Evolutionary conservation across 1,140 invertebrate species (phyloP).

Genomic region (Bombus cullumanus): DNA sequence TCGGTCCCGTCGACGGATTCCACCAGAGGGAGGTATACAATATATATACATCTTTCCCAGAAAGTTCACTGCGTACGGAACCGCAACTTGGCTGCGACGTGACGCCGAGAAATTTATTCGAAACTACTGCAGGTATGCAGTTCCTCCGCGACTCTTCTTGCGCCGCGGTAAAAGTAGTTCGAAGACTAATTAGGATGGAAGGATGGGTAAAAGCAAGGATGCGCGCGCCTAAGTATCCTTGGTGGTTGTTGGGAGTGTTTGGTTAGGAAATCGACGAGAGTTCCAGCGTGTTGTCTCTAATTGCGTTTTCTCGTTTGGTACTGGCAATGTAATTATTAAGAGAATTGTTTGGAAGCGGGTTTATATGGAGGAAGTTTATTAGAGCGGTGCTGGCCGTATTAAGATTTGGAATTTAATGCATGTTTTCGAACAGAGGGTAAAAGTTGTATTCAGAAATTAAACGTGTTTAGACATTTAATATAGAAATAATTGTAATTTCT

Average conservation of each 20-base stretch:
- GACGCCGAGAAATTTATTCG: slow-evolving; percentile 22
- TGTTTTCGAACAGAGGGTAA: not conserved
- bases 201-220: not conserved
- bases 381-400: not conserved
- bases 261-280: not conserved
- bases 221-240: not conserved
- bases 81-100: not conserved
- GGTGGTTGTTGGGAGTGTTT: not conserved
- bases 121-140: not conserved
- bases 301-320: not conserved
- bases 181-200: not conserved
- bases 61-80: slow-evolving; percentile 49
- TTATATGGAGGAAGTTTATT: not conserved
- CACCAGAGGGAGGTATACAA: not conserved
- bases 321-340: not conserved
- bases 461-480: not conserved
- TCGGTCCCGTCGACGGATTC: slow-evolving; percentile 58
- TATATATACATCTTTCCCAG: slow-evolving; percentile 18
- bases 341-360: not conserved
- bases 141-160: slow-evolving; percentile 4
- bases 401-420: not conserved
- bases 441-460: not conserved
- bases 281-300: not conserved
- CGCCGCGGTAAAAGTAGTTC: not conserved
- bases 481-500: too few relatives aligned